These are phyloP conservation scores for Eupithecia subumbrata DNA, from an alignment of 2,888 invertebrate species.

Conservation along the genomic window DNA sequence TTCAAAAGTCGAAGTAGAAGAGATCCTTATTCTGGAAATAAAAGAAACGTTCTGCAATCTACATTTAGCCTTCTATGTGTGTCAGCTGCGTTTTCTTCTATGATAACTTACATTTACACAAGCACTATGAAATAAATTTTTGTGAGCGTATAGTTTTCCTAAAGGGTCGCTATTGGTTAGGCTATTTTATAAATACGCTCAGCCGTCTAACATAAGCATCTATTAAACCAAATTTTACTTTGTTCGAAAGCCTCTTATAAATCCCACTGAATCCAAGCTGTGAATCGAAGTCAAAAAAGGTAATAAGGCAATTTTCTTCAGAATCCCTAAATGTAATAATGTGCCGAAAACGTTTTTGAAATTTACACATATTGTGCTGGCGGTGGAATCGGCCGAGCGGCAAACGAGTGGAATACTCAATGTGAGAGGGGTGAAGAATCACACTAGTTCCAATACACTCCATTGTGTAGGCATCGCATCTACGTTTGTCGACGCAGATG, in stretches of 20 bases:
- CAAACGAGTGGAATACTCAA: conserved; percentile 77
- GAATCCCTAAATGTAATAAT: conserved; percentile 83
- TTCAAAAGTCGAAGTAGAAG: background rate
- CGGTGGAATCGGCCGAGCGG: conserved; percentile 73
- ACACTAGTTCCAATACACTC: conserved; percentile 58
- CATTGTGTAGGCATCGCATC: conserved; percentile 44
- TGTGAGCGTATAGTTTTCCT: background rate
- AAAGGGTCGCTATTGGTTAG: background rate
- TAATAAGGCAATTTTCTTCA: conserved; percentile 83
- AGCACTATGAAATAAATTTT: background rate
- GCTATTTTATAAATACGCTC: background rate
- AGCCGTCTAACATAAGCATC: background rate
- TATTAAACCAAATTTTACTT: conserved; percentile 57
- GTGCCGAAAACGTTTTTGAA: conserved; percentile 82
- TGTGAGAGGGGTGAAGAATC: conserved; percentile 67
- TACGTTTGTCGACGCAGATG: conserved; percentile 28
- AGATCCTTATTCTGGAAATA: background rate
- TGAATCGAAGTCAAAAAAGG: conserved; percentile 77
- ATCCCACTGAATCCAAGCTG: conserved; percentile 74
- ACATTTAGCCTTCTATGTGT: background rate
- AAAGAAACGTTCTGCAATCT: background rate
- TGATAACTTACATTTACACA: background rate
- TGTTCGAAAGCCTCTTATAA: conserved; percentile 59
- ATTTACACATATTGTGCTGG: conserved; percentile 82
- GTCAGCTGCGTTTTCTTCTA: background rate